Conservation (phyloP, 2,888 invertebrate genomes). For the Amphipyra berbera region DNA sequence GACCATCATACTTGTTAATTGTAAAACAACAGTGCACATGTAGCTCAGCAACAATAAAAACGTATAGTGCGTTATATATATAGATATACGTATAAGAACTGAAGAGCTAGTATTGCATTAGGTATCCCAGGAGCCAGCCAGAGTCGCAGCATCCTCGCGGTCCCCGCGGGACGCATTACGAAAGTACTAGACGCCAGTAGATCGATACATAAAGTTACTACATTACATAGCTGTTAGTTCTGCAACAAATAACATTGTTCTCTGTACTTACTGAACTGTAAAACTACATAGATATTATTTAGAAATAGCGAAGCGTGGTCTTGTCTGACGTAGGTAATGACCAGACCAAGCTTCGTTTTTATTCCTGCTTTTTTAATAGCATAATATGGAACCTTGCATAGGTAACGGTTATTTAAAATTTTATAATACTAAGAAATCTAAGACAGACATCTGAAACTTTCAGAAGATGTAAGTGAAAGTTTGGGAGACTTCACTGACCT, state of each 20-base stretch:
- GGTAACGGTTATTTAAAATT: not conserved
- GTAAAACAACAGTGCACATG: slow-evolving; percentile 12
- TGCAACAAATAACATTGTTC: slow-evolving; percentile 69
- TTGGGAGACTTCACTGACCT: slow-evolving; percentile 10
- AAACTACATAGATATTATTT: slow-evolving; percentile 34
- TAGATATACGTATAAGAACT: slow-evolving; percentile 62
- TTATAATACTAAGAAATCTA: not conserved
- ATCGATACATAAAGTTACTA: slow-evolving; percentile 84
- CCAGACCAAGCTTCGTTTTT: not conserved
- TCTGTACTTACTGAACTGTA: slow-evolving; percentile 52
- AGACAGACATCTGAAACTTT: not conserved
- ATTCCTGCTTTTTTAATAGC: too few relatives aligned
- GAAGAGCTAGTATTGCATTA: slow-evolving; percentile 85
- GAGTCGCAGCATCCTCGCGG: slow-evolving; percentile 84
- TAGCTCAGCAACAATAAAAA: slow-evolving; percentile 62
- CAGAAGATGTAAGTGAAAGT: slow-evolving; percentile 4
- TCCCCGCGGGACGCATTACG: slow-evolving; percentile 86
- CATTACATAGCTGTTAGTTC: slow-evolving; percentile 76
- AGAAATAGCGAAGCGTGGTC: slow-evolving; percentile 4
- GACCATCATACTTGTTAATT: slow-evolving; percentile 12
- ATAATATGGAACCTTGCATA: too few relatives aligned
- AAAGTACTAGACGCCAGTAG: slow-evolving; percentile 84
- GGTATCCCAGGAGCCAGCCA: slow-evolving; percentile 78
- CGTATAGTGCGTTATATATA: slow-evolving; percentile 51
- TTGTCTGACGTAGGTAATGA: not conserved